phyloP scores from a whole-genome alignment of 2,113 vertebrate genomes.

The Tetrao urogallus region DNA sequence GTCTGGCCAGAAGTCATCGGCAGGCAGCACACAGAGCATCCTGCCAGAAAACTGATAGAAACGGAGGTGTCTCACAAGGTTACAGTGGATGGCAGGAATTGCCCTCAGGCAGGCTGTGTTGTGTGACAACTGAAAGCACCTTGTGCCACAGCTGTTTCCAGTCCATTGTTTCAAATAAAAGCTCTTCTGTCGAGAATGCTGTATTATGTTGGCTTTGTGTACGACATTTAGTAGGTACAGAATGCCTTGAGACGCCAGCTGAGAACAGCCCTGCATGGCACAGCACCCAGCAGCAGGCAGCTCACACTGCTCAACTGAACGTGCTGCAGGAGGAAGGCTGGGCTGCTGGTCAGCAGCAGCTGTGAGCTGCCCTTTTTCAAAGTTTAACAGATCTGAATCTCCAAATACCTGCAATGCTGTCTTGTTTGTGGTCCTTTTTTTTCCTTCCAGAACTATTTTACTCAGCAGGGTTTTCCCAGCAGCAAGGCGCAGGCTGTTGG shows the following conservation, averaged over 20 bases:
- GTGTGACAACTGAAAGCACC: not conserved
- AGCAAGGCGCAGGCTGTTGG: too few relatives aligned
- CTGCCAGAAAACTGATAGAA: not conserved
- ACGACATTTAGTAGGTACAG: accelerated
- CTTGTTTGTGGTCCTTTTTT: not conserved
- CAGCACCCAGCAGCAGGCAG: not conserved
- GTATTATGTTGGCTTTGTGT: accelerated
- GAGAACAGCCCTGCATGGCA: accelerated
- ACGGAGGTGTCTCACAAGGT: not conserved
- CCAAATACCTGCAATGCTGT: constrained; percentile 5
- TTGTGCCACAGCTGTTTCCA: not conserved
- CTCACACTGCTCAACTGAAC: not conserved
- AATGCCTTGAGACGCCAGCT: accelerated
- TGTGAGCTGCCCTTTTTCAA: not conserved
- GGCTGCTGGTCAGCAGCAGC: not conserved
- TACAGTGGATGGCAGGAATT: accelerated
- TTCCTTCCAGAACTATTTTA: too few relatives aligned
- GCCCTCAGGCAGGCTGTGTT: not conserved
- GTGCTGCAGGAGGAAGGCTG: not conserved
- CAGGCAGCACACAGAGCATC: accelerated
- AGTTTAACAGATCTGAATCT: not conserved
- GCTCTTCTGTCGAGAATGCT: not conserved
- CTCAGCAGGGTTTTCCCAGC: too few relatives aligned
- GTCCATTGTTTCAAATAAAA: not conserved
- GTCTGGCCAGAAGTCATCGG: accelerated